These are phyloP conservation scores for Ditula angustiorana DNA, from an alignment of 2,888 invertebrate species.

Conservation along the genomic window DNA sequence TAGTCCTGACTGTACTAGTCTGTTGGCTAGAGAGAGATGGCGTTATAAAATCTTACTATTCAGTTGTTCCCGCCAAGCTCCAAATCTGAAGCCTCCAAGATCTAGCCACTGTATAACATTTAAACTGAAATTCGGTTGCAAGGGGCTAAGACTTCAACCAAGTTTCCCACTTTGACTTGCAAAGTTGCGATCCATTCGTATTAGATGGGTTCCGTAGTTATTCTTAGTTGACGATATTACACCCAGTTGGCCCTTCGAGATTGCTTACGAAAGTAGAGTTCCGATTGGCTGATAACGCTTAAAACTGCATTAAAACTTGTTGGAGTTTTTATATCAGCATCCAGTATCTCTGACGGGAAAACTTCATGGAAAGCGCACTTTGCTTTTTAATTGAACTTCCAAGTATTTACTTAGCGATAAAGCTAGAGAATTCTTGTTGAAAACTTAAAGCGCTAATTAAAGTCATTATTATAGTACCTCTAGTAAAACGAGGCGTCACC, in stretches of 20 bases:
- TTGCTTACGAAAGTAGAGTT: slow-evolving; percentile 7
- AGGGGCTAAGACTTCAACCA: slow-evolving; percentile 47
- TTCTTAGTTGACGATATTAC: slow-evolving; percentile 41
- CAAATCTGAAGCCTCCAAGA: slow-evolving; percentile 3
- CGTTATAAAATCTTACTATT: slow-evolving; percentile 7
- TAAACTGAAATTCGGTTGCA: slow-evolving; percentile 44
- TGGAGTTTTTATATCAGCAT: neutral
- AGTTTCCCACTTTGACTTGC: slow-evolving; percentile 53
- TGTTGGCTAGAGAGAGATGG: slow-evolving; percentile 1
- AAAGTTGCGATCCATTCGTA: slow-evolving; percentile 48
- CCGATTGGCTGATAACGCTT: neutral
- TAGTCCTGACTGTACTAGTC: neutral
- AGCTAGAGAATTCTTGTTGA: slow-evolving; percentile 9
- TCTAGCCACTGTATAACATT: slow-evolving; percentile 32
- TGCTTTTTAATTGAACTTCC: slow-evolving; percentile 23
- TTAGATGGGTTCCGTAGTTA: slow-evolving; percentile 36
- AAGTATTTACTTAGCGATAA: slow-evolving; percentile 20
- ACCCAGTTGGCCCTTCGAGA: slow-evolving; percentile 26
- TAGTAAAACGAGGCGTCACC: slow-evolving; percentile 52
- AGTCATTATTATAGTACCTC: slow-evolving; percentile 46
- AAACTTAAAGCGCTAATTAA: slow-evolving; percentile 54
- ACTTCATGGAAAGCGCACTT: slow-evolving; percentile 2
- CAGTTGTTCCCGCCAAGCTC: slow-evolving; percentile 18
- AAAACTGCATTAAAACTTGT: neutral
- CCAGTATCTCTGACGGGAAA: neutral